A percentile compares a stretch with the other conserved stretches of the same genome.
These are phyloP conservation scores for Sandelia bainsii DNA, from an alignment of 2,797 vertebrate genomes.

Conservation along the genomic window DNA sequence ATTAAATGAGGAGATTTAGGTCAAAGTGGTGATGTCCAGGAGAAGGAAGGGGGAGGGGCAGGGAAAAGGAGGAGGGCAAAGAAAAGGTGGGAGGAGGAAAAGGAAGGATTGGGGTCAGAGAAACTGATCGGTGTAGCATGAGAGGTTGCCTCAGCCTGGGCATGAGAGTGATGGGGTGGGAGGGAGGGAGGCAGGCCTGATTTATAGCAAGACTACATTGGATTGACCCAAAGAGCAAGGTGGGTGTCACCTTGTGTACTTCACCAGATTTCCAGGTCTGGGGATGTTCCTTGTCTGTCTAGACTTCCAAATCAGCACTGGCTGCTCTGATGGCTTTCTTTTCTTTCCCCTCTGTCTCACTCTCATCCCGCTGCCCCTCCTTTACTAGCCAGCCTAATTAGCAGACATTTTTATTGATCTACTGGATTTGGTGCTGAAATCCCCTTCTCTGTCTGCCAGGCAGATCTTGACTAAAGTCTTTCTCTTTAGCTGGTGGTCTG, in stretches of 20 bases:
- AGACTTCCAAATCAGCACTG: conserved; percentile 73
- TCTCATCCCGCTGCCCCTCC: conserved; percentile 18
- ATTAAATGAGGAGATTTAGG: conserved; percentile 87
- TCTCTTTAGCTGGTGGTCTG: conserved; percentile 59
- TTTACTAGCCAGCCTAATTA: conserved; percentile 75
- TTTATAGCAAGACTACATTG: conserved; percentile 25
- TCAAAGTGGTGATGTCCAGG: conserved; percentile 79
- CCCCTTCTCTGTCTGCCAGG: conserved; percentile 81
- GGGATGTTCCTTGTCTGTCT: conserved; percentile 65
- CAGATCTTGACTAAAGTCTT: conserved; percentile 79
- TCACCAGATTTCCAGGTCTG: conserved; percentile 69
- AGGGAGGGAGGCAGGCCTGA: conserved; percentile 13
- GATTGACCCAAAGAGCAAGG: conserved; percentile 14
- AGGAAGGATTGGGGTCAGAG: conserved; percentile 79
- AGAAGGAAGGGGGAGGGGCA: conserved; percentile 50
- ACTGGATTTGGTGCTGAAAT: conserved; percentile 79
- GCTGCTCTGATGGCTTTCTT: conserved; percentile 31
- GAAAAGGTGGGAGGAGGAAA: conserved; percentile 44
- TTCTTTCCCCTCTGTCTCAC: conserved; percentile 25
- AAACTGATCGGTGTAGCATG: conserved; percentile 68
- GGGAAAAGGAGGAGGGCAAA: conserved; percentile 31
- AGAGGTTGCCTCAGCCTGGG: conserved; percentile 20
- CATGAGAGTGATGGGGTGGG: conserved; percentile 53
- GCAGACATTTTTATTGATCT: conserved; percentile 86
- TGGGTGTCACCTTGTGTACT: conserved; percentile 31